Conservation (phyloP, 1,140 invertebrate genomes). For the Atopsyche davidsoni region DNA sequence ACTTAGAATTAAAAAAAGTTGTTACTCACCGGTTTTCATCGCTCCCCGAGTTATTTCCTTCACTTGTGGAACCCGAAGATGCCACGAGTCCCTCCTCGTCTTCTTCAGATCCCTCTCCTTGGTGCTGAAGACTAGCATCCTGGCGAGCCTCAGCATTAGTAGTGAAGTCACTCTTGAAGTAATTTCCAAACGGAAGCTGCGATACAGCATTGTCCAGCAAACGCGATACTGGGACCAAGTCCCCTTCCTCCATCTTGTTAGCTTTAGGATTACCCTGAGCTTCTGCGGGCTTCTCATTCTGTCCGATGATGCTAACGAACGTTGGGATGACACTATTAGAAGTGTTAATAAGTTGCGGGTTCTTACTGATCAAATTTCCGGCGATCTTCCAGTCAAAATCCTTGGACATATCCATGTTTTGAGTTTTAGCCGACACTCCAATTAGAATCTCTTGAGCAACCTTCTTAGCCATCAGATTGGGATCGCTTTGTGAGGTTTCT, state of each 20-base stretch:
- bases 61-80: constrained; percentile 62
- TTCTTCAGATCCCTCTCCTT: constrained; percentile 50
- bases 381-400: constrained; percentile 48
- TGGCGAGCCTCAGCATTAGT: constrained; percentile 35
- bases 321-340: constrained; percentile 17
- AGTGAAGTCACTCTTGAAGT: constrained; percentile 59
- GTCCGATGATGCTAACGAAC: constrained; percentile 19
- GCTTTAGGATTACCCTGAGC: constrained; percentile 2
- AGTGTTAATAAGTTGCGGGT: constrained; percentile 9
- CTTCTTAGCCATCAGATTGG: constrained; percentile 40
- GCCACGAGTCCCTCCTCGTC: constrained; percentile 72
- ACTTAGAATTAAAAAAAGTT: constrained; percentile 2
- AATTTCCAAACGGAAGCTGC: constrained; percentile 57
- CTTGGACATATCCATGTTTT: constrained; percentile 41
- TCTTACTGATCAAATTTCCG: constrained; percentile 46
- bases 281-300: not conserved
- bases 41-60: constrained; percentile 74
- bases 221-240: constrained; percentile 70
- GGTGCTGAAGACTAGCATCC: constrained; percentile 36
- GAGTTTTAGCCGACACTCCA: constrained; percentile 44
- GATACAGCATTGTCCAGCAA: constrained; percentile 73
- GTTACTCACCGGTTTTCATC: constrained; percentile 68
- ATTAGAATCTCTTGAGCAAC: constrained; percentile 49
- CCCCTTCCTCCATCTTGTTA: constrained; percentile 40
- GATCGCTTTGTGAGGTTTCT: constrained; percentile 23